Evolutionary conservation across 1,140 invertebrate genomes (phyloP).

Genomic region (Cherax destructor): DNA sequence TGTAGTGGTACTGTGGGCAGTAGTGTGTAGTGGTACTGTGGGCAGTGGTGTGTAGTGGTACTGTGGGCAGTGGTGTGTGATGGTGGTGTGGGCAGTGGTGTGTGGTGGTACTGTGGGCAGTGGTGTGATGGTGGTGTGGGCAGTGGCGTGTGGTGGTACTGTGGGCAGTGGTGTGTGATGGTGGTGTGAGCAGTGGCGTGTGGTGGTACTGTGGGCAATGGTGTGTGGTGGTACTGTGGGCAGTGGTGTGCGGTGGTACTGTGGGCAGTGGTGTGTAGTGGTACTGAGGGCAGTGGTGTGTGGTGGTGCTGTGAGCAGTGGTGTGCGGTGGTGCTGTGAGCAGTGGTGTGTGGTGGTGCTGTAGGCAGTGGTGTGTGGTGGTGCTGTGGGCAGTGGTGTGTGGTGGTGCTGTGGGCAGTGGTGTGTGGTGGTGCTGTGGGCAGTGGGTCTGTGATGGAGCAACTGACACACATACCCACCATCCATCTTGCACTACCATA

Average conservation of each 20-base stretch:
- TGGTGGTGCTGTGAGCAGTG: neutral
- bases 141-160: too few relatives aligned
- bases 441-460: neutral
- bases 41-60: neutral
- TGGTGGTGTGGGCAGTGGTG: too few relatives aligned
- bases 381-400: neutral
- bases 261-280: neutral
- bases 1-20: neutral
- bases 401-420: neutral
- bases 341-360: neutral
- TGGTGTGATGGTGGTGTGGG: too few relatives aligned
- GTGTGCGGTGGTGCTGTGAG: neutral
- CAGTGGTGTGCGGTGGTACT: neutral
- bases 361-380: neutral
- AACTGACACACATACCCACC: conserved; percentile 8
- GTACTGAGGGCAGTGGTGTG: neutral
- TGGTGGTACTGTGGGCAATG: too few relatives aligned
- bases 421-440: neutral
- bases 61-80: too few relatives aligned
- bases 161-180: too few relatives aligned
- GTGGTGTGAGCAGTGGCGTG: neutral
- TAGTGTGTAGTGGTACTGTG: too few relatives aligned
- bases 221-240: neutral
- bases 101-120: too few relatives aligned
- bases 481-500: conserved; percentile 30